Percentiles rank a stretch among this genome's conserved stretches.
phyloP scores from a whole-genome alignment of 2,113 vertebrate species.

The Dolichallabes microphthalmus region DNA sequence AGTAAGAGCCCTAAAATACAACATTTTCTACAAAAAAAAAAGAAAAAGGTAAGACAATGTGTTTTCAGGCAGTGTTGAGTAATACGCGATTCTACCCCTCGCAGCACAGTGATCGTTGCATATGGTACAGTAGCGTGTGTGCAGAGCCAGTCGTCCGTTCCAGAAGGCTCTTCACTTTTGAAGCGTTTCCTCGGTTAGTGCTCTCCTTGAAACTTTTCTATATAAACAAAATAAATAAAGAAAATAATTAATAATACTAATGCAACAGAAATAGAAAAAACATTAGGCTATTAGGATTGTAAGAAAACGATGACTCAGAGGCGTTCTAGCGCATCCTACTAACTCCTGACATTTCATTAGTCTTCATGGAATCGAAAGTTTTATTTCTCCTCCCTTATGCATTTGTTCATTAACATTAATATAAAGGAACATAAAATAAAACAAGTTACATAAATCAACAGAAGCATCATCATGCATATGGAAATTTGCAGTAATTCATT shows the following conservation, averaged over 20 bases:
- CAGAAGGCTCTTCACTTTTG: background rate
- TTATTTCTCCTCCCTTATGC: background rate
- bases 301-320: background rate
- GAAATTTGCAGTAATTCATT: background rate
- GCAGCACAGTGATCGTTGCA: slow-evolving; percentile 67
- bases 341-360: background rate
- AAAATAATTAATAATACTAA: background rate
- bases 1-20: slow-evolving; percentile 51
- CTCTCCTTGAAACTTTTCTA: slow-evolving; percentile 4
- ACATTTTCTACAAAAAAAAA: slow-evolving; percentile 56
- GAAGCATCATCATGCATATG: background rate
- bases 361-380: background rate
- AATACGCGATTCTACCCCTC: slow-evolving; percentile 67
- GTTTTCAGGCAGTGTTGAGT: slow-evolving; percentile 62
- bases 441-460: background rate
- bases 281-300: no score
- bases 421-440: background rate
- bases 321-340: background rate
- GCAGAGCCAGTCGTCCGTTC: slow-evolving; percentile 19
- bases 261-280: no score
- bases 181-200: background rate
- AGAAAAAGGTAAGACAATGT: slow-evolving; percentile 56
- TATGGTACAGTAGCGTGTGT: slow-evolving; percentile 67
- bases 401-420: background rate
- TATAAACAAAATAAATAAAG: background rate